A percentile compares a stretch with the other conserved stretches of the same genome.
Conservation (phyloP, 2,113 vertebrate genomes). For the Circaetus cinerascens region DNA sequence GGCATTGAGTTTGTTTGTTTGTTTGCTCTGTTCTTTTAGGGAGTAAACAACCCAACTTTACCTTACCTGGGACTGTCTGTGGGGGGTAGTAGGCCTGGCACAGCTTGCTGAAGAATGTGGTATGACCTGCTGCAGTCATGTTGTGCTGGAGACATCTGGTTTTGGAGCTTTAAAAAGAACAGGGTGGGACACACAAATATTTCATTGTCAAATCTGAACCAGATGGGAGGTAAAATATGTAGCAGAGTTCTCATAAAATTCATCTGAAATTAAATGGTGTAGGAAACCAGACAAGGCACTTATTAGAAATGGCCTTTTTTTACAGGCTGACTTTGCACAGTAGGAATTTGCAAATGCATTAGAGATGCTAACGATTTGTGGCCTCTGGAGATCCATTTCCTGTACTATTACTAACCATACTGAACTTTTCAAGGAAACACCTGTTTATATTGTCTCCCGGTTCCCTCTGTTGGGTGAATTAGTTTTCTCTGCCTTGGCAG, state of each 20-base stretch:
- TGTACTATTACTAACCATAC: slow-evolving; percentile 26
- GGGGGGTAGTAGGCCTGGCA: slow-evolving; percentile 3
- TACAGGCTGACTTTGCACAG: slow-evolving; percentile 69
- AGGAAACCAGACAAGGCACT: slow-evolving; percentile 71
- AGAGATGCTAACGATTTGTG: slow-evolving; percentile 62
- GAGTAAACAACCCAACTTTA: not conserved
- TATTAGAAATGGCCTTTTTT: slow-evolving; percentile 64
- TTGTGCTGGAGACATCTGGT: slow-evolving; percentile 81
- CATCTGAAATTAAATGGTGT: slow-evolving; percentile 70
- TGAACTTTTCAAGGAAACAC: slow-evolving; percentile 66
- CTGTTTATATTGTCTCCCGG: slow-evolving; percentile 54
- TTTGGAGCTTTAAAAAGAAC: slow-evolving; percentile 63
- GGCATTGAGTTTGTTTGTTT: not conserved
- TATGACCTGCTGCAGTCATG: slow-evolving; percentile 49
- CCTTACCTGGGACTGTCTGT: not conserved
- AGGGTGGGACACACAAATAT: slow-evolving; percentile 76
- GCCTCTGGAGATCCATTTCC: slow-evolving; percentile 66
- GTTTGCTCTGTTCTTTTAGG: not conserved
- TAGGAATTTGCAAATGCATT: slow-evolving; percentile 69
- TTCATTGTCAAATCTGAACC: slow-evolving; percentile 83
- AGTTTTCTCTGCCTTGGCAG: slow-evolving; percentile 11
- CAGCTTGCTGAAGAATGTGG: slow-evolving; percentile 49
- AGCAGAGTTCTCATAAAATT: slow-evolving; percentile 80
- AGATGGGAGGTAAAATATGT: slow-evolving; percentile 84
- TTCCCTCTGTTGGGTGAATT: slow-evolving; percentile 10